Conservation (phyloP, 2,113 vertebrate species). For the Propithecus coquereli region DNA sequence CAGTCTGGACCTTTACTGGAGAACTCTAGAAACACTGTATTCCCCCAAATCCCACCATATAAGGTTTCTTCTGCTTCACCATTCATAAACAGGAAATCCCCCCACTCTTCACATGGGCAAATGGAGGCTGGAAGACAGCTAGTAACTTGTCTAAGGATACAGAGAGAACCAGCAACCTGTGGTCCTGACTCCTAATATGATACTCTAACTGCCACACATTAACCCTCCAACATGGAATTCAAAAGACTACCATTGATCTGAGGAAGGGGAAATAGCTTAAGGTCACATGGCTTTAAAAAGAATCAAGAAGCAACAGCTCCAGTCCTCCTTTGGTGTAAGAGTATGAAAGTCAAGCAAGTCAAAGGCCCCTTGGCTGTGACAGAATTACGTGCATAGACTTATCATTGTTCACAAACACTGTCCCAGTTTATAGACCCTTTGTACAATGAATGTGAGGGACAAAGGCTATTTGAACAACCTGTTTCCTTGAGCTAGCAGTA, state of each 20-base stretch:
- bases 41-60: conserved; percentile 15
- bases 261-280: neutral
- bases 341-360: conserved; percentile 41
- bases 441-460: neutral
- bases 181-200: conserved; percentile 22
- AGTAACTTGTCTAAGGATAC: conserved; percentile 44
- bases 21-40: conserved; percentile 9
- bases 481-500: conserved; percentile 8
- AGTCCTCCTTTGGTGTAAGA: conserved; percentile 6
- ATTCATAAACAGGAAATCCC: neutral
- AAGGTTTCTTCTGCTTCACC: conserved; percentile 15
- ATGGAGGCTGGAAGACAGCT: conserved; percentile 19
- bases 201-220: conserved; percentile 37
- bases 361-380: neutral
- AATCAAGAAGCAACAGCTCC: conserved; percentile 50
- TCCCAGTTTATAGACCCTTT: conserved; percentile 31
- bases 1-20: neutral
- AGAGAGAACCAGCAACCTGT: conserved; percentile 51
- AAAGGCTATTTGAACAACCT: conserved; percentile 45
- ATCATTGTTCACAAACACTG: conserved; percentile 16
- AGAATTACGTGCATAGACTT: neutral
- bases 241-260: conserved; percentile 26
- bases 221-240: conserved; percentile 52
- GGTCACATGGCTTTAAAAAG: conserved; percentile 47
- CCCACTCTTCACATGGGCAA: conserved; percentile 36